These are phyloP conservation scores for Archivesica marissinica DNA, from an alignment of 1,140 invertebrate genomes.

Conservation along the genomic window DNA sequence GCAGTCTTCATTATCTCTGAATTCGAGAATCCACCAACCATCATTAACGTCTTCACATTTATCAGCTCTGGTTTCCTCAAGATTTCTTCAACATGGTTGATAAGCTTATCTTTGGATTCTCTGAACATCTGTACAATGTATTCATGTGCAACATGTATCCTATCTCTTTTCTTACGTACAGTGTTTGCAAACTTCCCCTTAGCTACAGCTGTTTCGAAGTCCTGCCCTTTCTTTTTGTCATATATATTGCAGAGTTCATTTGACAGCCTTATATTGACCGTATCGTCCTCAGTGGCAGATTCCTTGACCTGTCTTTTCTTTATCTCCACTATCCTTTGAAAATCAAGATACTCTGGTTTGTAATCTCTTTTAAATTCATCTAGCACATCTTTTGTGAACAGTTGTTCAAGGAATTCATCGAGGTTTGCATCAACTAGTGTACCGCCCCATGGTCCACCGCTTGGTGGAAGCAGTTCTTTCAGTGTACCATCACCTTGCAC, in stretches of 20 bases:
- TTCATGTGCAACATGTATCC: constrained; percentile 6
- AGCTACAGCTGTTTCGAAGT: not conserved
- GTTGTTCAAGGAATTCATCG: constrained; percentile 22
- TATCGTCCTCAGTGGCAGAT: not conserved
- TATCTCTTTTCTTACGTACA: constrained; percentile 46
- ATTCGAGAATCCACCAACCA: constrained; percentile 54
- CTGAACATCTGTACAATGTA: constrained; percentile 30
- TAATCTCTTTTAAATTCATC: constrained; percentile 22
- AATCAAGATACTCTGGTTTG: constrained; percentile 49
- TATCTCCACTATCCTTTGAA: constrained; percentile 51
- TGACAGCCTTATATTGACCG: constrained; percentile 38
- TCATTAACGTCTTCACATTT: constrained; percentile 16
- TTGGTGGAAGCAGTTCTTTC: constrained; percentile 38
- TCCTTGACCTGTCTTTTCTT: constrained; percentile 46
- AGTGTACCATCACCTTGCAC: constrained; percentile 44
- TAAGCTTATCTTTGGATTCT: not conserved
- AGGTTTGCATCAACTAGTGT: constrained; percentile 57
- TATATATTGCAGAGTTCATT: constrained; percentile 9
- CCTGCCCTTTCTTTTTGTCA: constrained; percentile 11
- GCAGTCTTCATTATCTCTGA: constrained; percentile 16
- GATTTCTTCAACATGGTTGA: constrained; percentile 2
- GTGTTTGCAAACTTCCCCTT: not conserved
- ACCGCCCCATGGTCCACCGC: constrained; percentile 66
- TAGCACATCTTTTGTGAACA: constrained; percentile 49
- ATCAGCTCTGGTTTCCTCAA: not conserved